A percentile compares a stretch with the other conserved stretches of the same genome.
phyloP scores from a whole-genome alignment of 1,140 invertebrate species.

The Colletes gigas region DNA sequence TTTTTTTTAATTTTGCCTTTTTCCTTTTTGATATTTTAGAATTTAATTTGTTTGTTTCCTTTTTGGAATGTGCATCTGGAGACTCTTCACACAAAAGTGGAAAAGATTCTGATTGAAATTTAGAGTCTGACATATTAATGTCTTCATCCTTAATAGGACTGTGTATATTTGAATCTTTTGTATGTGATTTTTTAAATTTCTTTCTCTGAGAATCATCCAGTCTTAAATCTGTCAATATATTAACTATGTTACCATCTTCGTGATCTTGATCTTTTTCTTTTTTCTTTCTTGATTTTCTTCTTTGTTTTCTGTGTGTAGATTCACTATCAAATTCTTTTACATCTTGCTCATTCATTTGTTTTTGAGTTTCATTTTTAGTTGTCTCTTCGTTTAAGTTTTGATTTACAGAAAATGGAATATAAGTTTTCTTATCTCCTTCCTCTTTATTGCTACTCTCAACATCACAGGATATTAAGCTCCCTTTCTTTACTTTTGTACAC shows the following conservation, averaged over 20 bases:
- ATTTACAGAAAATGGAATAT: neutral
- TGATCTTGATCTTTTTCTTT: constrained; percentile 3
- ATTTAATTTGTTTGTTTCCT: constrained; percentile 47
- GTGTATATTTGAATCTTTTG: neutral
- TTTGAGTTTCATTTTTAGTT: neutral
- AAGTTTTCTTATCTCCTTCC: constrained; percentile 5
- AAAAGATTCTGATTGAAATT: neutral
- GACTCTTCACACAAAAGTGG: neutral
- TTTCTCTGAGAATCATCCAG: neutral
- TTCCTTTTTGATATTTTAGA: constrained; percentile 60
- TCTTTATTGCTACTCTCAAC: neutral
- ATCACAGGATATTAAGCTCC: neutral
- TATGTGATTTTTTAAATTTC: constrained; percentile 31
- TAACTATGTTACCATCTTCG: neutral
- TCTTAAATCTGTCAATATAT: neutral
- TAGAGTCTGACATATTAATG: neutral
- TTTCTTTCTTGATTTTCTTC: constrained; percentile 23
- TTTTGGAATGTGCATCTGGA: neutral
- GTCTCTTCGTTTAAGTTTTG: neutral
- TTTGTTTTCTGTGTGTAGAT: neutral
- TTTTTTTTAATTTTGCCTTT: constrained; percentile 38
- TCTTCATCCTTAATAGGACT: neutral
- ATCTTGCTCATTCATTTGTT: neutral
- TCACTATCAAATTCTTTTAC: neutral
- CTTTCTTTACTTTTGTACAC: neutral